Conservation (phyloP, 2,797 vertebrate genomes). For the Thaleichthys pacificus region DNA sequence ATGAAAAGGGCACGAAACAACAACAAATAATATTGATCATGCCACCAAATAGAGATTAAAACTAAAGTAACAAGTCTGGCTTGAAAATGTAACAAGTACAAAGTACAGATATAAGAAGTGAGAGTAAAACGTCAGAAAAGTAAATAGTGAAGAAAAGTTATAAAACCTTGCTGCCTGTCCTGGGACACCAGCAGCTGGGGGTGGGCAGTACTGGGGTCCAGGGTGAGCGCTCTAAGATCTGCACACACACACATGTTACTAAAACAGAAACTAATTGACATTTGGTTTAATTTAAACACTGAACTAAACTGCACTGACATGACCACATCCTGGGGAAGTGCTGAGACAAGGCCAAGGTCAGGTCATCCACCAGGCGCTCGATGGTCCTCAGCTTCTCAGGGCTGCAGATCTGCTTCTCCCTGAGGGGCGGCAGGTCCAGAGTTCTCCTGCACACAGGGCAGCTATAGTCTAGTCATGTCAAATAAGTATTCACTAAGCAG, state of each 20-base stretch:
- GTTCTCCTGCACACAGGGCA: slow-evolving; percentile 50
- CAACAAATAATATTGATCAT: too few relatives aligned
- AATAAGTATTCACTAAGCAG: not conserved
- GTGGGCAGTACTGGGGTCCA: slow-evolving; percentile 71
- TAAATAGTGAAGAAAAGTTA: too few relatives aligned
- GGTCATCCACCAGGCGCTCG: slow-evolving; percentile 69
- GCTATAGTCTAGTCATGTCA: not conserved
- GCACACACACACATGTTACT: slow-evolving; percentile 32
- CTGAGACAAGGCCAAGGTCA: slow-evolving; percentile 66
- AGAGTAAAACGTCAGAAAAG: too few relatives aligned
- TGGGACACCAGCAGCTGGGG: slow-evolving; percentile 69
- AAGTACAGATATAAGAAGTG: too few relatives aligned
- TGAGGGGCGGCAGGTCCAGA: slow-evolving; percentile 55
- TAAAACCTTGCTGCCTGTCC: slow-evolving; percentile 59
- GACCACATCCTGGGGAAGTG: slow-evolving; percentile 74
- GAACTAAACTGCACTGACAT: slow-evolving; percentile 55
- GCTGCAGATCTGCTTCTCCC: slow-evolving; percentile 55
- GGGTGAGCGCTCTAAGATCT: slow-evolving; percentile 67
- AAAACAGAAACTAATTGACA: too few relatives aligned
- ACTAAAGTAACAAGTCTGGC: too few relatives aligned
- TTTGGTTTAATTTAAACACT: too few relatives aligned
- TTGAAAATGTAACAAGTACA: too few relatives aligned
- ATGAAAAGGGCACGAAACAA: too few relatives aligned
- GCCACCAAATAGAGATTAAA: too few relatives aligned
- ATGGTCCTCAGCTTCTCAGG: slow-evolving; percentile 68